A percentile compares a stretch with the other conserved stretches of the same genome.
These are phyloP conservation scores for Cephonodes hylas DNA, from an alignment of 2,888 invertebrate genomes.

Conservation along the genomic window DNA sequence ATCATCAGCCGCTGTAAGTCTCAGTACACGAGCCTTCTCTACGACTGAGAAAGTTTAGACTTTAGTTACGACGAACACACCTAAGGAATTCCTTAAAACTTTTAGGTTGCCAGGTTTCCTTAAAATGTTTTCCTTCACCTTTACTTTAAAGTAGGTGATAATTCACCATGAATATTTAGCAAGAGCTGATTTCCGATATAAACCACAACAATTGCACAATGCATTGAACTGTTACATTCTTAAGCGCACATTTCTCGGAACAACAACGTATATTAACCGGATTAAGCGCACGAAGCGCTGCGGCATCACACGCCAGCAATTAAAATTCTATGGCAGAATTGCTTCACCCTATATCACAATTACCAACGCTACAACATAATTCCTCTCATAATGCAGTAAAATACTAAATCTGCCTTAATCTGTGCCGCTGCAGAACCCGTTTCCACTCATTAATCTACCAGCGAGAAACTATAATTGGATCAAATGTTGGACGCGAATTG, in stretches of 20 bases:
- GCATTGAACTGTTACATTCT: background rate
- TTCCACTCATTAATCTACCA: background rate
- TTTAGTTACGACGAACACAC: too few species aligned
- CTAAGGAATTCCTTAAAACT: too few species aligned
- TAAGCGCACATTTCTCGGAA: background rate
- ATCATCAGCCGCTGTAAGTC: too few species aligned
- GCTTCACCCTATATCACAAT: background rate
- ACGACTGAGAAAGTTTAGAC: too few species aligned
- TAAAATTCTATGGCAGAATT: background rate
- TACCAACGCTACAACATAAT: constrained; percentile 8
- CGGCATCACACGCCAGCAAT: constrained; percentile 4
- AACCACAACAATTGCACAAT: background rate
- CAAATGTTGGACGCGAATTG: background rate
- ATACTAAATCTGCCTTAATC: constrained; percentile 8
- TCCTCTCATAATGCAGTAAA: constrained; percentile 7
- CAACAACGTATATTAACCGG: background rate
- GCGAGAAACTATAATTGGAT: background rate
- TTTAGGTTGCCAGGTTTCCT: too few species aligned
- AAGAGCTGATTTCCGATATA: too few species aligned
- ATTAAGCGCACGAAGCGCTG: background rate
- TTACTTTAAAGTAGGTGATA: too few species aligned
- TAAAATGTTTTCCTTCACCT: too few species aligned
- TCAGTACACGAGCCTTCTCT: too few species aligned
- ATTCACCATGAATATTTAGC: too few species aligned
- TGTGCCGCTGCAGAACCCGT: background rate